These are phyloP conservation scores for Epinephelus moara DNA, from an alignment of 2,113 vertebrate genomes.

Conservation along the genomic window DNA sequence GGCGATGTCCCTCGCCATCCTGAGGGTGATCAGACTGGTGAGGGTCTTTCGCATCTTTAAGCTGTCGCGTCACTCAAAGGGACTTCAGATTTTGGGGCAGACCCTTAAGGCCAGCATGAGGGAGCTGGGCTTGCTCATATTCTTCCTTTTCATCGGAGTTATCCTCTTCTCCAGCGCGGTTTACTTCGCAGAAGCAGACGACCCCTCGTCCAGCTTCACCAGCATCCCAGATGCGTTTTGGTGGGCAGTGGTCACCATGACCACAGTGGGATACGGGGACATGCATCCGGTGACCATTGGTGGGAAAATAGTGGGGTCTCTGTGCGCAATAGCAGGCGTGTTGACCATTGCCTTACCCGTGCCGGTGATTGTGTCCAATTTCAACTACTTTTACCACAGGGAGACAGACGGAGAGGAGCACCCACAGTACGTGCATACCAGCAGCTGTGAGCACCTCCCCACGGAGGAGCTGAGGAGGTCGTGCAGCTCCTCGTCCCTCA, in stretches of 20 bases:
- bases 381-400: constrained; percentile 99
- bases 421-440: constrained; percentile 90
- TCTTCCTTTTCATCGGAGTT: constrained; percentile 98
- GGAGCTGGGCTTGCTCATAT: constrained; percentile 95
- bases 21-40: constrained; percentile 95
- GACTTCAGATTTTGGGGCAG: constrained; percentile 96
- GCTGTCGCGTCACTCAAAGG: constrained; percentile 97
- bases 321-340: constrained; percentile 97
- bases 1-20: constrained; percentile 98
- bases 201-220: constrained; percentile 94
- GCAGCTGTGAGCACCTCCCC: constrained; percentile 93
- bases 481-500: constrained; percentile 92
- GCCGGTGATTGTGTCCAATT: constrained; percentile 98
- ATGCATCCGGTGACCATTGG: constrained; percentile 99
- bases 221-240: constrained; percentile 99
- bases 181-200: constrained; percentile 97
- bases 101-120: constrained; percentile 98
- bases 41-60: constrained; percentile 98
- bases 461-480: constrained; percentile 91
- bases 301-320: constrained; percentile 96
- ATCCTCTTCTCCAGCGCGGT: constrained; percentile 98
- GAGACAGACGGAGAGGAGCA: constrained; percentile 97
- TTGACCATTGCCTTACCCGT: constrained; percentile 97
- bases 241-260: constrained; percentile 99
- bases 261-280: constrained; percentile 97